Percentiles rank a stretch among this genome's conserved stretches.
Evolutionary conservation across 2,113 vertebrate genomes (phyloP).

Genomic region (Brachyhypopomus occidentalis): DNA sequence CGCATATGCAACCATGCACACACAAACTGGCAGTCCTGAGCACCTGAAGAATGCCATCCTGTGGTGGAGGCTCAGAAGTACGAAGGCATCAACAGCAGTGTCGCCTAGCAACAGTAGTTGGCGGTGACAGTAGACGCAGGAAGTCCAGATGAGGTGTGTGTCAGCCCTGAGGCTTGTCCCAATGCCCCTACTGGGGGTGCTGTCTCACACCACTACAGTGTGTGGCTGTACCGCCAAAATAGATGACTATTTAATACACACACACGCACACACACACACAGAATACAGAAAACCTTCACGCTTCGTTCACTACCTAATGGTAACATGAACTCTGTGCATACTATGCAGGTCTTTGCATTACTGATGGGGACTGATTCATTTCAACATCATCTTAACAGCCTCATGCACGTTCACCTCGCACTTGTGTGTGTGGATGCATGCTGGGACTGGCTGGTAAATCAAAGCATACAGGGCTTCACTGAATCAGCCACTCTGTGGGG

Average conservation of each 20-base stretch:
- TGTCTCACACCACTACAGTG: neutral
- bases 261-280: neutral
- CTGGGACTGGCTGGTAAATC: too few relatives aligned
- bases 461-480: too few relatives aligned
- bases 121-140: conserved; percentile 35
- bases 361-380: neutral
- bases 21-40: conserved; percentile 56
- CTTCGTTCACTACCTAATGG: neutral
- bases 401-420: too few relatives aligned
- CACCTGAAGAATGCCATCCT: conserved; percentile 56
- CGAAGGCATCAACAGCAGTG: conserved; percentile 52
- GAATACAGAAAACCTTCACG: neutral
- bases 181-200: neutral
- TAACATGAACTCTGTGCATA: neutral
- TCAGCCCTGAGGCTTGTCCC: neutral
- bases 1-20: neutral
- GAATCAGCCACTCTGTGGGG: neutral
- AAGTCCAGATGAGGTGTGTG: conserved; percentile 37
- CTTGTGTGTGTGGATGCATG: too few relatives aligned
- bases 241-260: neutral
- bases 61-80: conserved; percentile 30
- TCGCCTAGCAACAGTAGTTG: conserved; percentile 50
- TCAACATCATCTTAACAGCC: neutral
- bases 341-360: neutral
- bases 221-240: neutral